phyloP scores from a whole-genome alignment of 2,113 vertebrate genomes.

The Amphilophus citrinellus region DNA sequence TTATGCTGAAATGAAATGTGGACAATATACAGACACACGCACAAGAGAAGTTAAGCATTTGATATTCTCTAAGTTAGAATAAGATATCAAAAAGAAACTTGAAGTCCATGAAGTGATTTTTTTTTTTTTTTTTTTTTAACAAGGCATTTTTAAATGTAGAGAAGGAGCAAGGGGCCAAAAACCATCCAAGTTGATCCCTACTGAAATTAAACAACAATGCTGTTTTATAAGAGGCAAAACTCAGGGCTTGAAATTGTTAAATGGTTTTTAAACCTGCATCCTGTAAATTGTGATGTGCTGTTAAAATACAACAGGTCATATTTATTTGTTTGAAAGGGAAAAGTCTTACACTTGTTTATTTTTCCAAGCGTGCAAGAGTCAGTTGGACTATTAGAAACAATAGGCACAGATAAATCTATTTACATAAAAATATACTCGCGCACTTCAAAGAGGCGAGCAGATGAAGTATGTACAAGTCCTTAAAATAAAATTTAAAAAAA shows the following conservation, averaged over 20 bases:
- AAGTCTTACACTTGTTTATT: conserved; percentile 42
- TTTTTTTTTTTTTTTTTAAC: accelerated
- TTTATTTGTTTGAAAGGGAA: conserved; percentile 30
- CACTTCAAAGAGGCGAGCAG: not conserved
- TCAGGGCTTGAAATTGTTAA: not conserved
- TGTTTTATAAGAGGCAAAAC: not conserved
- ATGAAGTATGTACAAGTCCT: conserved; percentile 72
- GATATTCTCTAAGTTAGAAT: not conserved
- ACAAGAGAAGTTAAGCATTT: not conserved
- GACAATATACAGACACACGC: not conserved
- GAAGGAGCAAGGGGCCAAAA: not conserved
- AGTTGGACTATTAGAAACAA: conserved; percentile 31
- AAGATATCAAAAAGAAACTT: not conserved
- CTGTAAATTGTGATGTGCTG: not conserved
- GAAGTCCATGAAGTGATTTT: not conserved
- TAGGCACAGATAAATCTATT: conserved; percentile 42
- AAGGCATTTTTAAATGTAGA: not conserved
- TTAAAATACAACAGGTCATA: not conserved
- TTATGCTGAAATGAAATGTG: accelerated
- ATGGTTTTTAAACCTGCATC: not conserved
- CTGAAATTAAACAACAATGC: not conserved
- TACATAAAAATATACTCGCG: conserved; percentile 51
- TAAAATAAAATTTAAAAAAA: not conserved
- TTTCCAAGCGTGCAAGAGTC: conserved; percentile 21
- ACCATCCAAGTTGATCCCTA: conserved; percentile 22